Percentiles rank a stretch among this genome's conserved stretches.
These are phyloP conservation scores for Calameuta idolon DNA, from an alignment of 2,888 invertebrate species.

Conservation along the genomic window DNA sequence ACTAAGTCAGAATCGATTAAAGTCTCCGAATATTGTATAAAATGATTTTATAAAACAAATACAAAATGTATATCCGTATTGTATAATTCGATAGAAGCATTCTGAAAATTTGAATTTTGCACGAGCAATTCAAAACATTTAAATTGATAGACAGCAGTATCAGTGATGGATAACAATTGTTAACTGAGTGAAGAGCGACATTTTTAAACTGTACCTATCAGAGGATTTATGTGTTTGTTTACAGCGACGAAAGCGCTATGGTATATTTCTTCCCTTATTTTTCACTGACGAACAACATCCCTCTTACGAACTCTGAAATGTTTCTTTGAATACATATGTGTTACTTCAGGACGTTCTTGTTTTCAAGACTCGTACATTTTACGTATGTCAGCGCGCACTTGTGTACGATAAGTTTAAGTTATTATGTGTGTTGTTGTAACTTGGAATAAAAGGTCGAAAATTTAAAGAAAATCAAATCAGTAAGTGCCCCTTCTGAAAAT, in stretches of 20 bases:
- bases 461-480: background rate
- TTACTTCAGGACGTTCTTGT: background rate
- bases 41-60: background rate
- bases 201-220: background rate
- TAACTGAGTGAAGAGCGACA: background rate
- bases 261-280: background rate
- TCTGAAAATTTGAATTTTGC: background rate
- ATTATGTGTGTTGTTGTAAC: background rate
- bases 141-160: background rate
- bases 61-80: background rate
- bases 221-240: constrained; percentile 44
- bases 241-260: constrained; percentile 18
- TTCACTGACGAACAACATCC: background rate
- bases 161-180: background rate
- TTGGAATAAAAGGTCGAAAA: background rate
- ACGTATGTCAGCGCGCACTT: background rate
- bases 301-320: background rate
- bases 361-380: background rate
- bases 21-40: background rate
- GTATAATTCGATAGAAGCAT: background rate
- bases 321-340: constrained; percentile 1
- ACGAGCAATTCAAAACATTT: background rate
- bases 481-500: background rate
- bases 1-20: background rate
- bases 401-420: background rate